These are phyloP conservation scores for Drosophila cognata DNA, from an alignment of 2,888 invertebrate species.

Conservation along the genomic window DNA sequence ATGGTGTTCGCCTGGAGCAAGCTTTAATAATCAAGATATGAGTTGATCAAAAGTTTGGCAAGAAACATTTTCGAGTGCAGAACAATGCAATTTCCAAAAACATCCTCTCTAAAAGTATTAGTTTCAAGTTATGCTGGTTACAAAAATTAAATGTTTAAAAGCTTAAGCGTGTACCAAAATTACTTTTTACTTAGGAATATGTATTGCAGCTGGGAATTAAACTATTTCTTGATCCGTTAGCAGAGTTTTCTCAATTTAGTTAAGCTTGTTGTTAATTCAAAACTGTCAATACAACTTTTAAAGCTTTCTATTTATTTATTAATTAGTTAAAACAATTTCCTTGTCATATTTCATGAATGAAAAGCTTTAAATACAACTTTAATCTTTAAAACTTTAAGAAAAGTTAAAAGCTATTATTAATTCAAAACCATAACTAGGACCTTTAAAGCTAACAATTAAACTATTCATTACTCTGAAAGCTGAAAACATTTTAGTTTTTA, in stretches of 20 bases:
- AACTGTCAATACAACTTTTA: not conserved
- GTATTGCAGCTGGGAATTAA: not conserved
- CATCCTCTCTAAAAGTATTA: not conserved
- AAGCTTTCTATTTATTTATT: not conserved
- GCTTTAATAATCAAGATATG: conserved; percentile 36
- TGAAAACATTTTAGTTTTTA: too few relatives aligned
- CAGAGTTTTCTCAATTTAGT: not conserved
- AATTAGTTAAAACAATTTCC: too few relatives aligned
- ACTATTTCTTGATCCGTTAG: not conserved
- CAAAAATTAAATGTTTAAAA: not conserved
- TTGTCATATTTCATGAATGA: not conserved
- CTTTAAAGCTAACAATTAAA: not conserved
- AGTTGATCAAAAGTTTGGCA: conserved; percentile 19
- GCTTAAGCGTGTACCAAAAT: not conserved
- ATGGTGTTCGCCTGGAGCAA: conserved; percentile 24
- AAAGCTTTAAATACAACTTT: not conserved
- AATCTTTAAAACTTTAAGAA: not conserved
- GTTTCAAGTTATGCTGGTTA: not conserved
- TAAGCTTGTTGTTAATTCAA: not conserved
- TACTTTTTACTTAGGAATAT: not conserved
- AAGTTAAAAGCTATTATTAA: not conserved
- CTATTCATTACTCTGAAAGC: not conserved
- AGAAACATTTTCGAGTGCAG: not conserved
- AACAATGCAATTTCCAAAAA: not conserved
- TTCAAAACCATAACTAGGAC: not conserved